Conservation (phyloP, 2,113 vertebrate species). For the human region GRCh38 chr15:45184501-45185000, state of each 20-base stretch:
- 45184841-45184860: conserved; percentile 56
- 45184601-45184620: conserved; percentile 9
- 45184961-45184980: background rate
- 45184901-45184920: conserved; percentile 53
- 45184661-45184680: background rate
- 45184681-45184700: background rate
- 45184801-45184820: conserved; percentile 69
- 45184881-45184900: conserved; percentile 69
- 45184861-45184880: conserved; percentile 68
- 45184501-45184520: background rate
- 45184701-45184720: conserved; percentile 40
- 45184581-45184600: conserved; percentile 13
- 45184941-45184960: background rate
- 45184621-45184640: background rate
- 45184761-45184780: background rate
- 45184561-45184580: background rate
- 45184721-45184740: background rate
- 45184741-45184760: background rate
- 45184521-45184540: background rate
- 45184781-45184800: background rate
- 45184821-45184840: background rate
- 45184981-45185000: background rate
- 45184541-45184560: background rate
- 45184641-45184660: background rate
- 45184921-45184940: conserved; percentile 14